Base-by-base conservation (phyloP, 1,140 invertebrate genomes). In the Aplysia californica region DNA sequence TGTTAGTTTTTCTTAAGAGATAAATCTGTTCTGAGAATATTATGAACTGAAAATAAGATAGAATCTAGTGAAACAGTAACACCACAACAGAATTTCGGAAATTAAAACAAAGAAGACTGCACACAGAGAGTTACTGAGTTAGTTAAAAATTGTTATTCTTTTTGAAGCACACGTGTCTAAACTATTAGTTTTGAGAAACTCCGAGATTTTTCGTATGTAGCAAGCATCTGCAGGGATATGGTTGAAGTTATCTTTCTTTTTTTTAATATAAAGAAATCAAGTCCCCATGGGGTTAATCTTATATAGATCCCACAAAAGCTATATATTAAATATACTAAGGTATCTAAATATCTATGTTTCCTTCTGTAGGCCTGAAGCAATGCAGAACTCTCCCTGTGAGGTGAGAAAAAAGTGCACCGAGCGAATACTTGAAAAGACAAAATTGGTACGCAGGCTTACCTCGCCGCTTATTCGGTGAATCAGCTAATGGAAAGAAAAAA, bases 391-490 rank as follows among this genome's bases (percentile, higher is more conserved):
- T 68, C 38, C 66, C 66, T 68, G 66, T 29, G 3, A 67, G 50
- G 23, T 36, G 23, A 68, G 3, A 68, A 20, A 68, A 68, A 26
- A 33, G 20, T n/a, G n/a, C n/a, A n/a, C n/a, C n/a, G n/a, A n/a
- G n/a, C n/a, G n/a, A n/a, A n/a, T n/a, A n/a, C n/a, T n/a, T n/a
- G n/a, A 31, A 36, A 15, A 21, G 15, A 29, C 4, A 68, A 38
- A 41, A 50, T 26, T 38, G 10, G 35, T 21, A 69, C 29, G 6
- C 4, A 10, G 15, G 18, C 67, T 69, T 69, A 69, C 67, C 67
- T 50, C 67, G 67, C 26, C 67, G n/a, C 41, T 69, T 69, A 26
- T 69, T 69, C 15, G 26, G 55, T 2, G 67, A 69, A 35, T 69
- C 67, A 44, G 67, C 67, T 69, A 38, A 15, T 18, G 58, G 6